Percentiles rank a stretch among this genome's conserved stretches.
Evolutionary conservation across 2,888 invertebrate species (phyloP).

Genomic region (Eupithecia subumbrata): DNA sequence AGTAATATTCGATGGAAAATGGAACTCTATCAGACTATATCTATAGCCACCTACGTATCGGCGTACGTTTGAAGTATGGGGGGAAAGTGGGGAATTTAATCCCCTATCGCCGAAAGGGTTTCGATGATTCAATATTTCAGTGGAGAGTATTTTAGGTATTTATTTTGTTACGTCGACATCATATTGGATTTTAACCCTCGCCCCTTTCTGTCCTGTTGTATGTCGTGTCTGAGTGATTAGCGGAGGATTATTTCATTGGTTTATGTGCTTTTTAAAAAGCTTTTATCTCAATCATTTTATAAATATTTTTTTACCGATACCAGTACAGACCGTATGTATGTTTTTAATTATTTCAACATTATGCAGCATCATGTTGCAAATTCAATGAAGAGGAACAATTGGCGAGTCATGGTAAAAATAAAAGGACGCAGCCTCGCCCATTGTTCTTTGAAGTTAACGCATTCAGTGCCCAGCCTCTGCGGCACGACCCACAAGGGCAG

Average conservation of each 20-base stretch:
- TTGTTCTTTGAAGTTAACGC: not conserved
- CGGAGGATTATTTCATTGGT: conserved; percentile 9
- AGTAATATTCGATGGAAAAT: conserved; percentile 31
- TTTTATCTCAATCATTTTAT: not conserved
- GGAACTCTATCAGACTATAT: conserved; percentile 23
- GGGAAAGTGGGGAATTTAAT: conserved; percentile 37
- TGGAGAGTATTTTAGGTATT: conserved; percentile 41
- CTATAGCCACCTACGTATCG: conserved; percentile 14
- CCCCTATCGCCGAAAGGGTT: conserved; percentile 43
- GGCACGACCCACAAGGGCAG: not conserved
- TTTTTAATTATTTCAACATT: not conserved
- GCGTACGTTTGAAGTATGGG: conserved; percentile 35
- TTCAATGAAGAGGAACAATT: not conserved
- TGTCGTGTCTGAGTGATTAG: conserved; percentile 15
- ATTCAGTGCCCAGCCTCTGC: not conserved
- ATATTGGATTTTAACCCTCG: conserved; percentile 34
- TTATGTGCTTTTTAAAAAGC: conserved; percentile 2
- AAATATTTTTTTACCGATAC: not conserved
- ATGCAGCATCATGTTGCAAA: not conserved
- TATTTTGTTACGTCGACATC: conserved; percentile 38
- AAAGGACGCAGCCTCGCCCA: not conserved
- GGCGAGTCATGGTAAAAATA: not conserved
- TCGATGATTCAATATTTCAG: conserved; percentile 46
- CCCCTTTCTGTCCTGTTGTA: conserved; percentile 10
- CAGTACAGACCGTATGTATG: not conserved